phyloP scores from a whole-genome alignment of 2,888 invertebrate genomes.

The Sinhomidia bicolor region DNA sequence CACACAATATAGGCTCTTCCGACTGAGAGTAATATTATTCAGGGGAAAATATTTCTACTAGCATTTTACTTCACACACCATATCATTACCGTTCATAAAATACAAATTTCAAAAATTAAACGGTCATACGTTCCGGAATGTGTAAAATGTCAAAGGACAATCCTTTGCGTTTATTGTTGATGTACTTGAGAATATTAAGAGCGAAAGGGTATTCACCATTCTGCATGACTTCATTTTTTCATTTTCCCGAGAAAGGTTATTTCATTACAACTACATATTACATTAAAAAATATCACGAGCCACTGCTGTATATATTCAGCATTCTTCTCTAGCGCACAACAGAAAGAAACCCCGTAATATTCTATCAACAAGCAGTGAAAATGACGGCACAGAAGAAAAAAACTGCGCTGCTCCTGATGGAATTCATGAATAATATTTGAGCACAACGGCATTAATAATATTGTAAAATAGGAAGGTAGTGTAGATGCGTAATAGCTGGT shows the following conservation, averaged over 20 bases:
- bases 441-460: constrained; percentile 34
- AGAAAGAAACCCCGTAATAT: background rate
- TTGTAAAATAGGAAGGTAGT: constrained; percentile 25
- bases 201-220: constrained; percentile 1
- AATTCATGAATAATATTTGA: constrained; percentile 66
- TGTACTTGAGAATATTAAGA: constrained; percentile 13
- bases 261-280: background rate
- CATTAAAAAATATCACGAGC: constrained; percentile 41
- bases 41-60: constrained; percentile 4
- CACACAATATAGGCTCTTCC: constrained; percentile 16
- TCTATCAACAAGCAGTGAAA: background rate
- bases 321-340: background rate
- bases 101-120: constrained; percentile 42
- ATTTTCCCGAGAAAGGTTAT: background rate
- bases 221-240: constrained; percentile 27
- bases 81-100: constrained; percentile 8
- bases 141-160: constrained; percentile 49
- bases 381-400: background rate
- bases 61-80: background rate
- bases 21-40: constrained; percentile 6
- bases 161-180: background rate
- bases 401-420: constrained; percentile 20
- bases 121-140: constrained; percentile 29
- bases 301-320: background rate
- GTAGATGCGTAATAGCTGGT: constrained; percentile 12